phyloP scores from a whole-genome alignment of 2,888 invertebrate species.

The Terebella lapidaria region DNA sequence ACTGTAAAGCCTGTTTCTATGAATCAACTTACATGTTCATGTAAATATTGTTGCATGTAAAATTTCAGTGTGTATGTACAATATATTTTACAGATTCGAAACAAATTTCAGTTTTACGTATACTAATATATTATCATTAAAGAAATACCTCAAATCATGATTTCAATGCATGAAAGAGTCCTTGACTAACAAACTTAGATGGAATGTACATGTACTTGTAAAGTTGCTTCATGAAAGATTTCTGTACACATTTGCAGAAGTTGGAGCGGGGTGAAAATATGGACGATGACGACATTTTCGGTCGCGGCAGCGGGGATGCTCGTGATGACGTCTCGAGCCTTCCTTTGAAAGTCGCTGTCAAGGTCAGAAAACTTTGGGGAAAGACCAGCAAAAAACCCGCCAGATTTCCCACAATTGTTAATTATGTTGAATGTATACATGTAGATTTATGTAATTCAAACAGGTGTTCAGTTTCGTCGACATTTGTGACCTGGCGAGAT shows the following conservation, averaged over 20 bases:
- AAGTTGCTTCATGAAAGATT: too few relatives aligned
- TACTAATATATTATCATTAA: not conserved
- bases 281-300: slow-evolving; percentile 49
- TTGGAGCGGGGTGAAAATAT: slow-evolving; percentile 51
- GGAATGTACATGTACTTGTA: too few relatives aligned
- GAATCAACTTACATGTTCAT: too few relatives aligned
- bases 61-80: too few relatives aligned
- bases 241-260: slow-evolving; percentile 32
- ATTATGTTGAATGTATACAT: not conserved
- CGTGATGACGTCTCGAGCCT: slow-evolving; percentile 48
- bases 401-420: not conserved
- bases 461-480: slow-evolving; percentile 52
- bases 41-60: too few relatives aligned
- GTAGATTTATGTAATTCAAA: too few relatives aligned
- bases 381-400: slow-evolving; percentile 4
- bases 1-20: too few relatives aligned
- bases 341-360: slow-evolving; percentile 42
- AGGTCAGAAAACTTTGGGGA: too few relatives aligned
- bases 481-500: slow-evolving; percentile 47
- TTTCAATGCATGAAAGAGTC: too few relatives aligned
- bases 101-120: not conserved
- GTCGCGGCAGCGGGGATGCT: slow-evolving; percentile 49
- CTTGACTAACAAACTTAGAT: too few relatives aligned
- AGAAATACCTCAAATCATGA: too few relatives aligned
- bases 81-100: not conserved